Evolutionary conservation across 2,113 vertebrate genomes (phyloP).

Genomic region (Chunga burmeisteri): DNA sequence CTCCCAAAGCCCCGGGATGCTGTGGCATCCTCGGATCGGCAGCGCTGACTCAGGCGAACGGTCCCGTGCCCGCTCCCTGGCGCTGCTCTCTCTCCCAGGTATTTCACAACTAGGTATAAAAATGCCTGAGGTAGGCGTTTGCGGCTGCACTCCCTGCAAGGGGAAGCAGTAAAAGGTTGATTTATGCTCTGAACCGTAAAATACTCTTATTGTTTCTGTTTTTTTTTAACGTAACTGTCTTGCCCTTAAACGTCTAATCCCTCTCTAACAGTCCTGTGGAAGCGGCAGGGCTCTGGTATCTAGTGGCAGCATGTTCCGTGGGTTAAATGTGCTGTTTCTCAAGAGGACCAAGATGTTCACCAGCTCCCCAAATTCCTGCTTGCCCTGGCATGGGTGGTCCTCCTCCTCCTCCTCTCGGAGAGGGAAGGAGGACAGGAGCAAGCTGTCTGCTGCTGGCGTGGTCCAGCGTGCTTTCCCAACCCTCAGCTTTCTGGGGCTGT

Average conservation of each 20-base stretch:
- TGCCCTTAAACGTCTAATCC: conserved; percentile 2
- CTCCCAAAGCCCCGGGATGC: neutral
- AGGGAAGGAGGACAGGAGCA: neutral
- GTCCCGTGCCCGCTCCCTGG: neutral
- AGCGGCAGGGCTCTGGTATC: neutral
- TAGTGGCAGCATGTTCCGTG: neutral
- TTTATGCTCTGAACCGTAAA: neutral
- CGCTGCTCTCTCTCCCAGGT: neutral
- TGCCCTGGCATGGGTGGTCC: too few relatives aligned
- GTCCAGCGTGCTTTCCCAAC: neutral
- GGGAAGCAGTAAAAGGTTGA: conserved; percentile 28
- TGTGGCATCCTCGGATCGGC: neutral
- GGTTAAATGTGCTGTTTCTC: neutral
- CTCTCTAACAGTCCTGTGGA: neutral
- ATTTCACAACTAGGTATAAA: neutral
- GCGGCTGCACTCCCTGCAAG: neutral
- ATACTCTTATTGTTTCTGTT: neutral
- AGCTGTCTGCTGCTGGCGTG: accelerated
- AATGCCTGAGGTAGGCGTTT: neutral
- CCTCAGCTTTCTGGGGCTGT: neutral
- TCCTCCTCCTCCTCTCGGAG: neutral
- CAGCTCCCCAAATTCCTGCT: neutral
- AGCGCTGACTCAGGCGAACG: neutral
- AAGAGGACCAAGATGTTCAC: neutral
- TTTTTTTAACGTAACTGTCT: neutral